Evolutionary conservation across 2,888 invertebrate species (phyloP).

Genomic region (Nomada ruficornis): DNA sequence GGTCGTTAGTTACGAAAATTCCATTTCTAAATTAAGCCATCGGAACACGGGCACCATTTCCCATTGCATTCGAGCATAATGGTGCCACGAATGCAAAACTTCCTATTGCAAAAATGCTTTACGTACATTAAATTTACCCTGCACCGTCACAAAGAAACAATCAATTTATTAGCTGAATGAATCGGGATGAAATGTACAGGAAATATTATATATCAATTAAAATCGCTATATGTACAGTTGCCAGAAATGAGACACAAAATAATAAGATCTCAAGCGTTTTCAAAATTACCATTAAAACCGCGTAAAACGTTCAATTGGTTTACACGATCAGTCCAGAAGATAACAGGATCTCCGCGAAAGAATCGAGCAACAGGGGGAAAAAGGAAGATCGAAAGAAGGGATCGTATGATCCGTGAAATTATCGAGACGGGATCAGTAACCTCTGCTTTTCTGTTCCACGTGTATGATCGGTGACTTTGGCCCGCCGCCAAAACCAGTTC

Average conservation of each 20-base stretch:
- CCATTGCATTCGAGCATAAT: no score
- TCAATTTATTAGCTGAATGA: no score
- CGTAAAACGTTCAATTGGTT: not conserved
- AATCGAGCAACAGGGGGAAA: not conserved
- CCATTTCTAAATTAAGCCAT: no score
- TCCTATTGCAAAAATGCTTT: no score
- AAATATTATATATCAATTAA: no score
- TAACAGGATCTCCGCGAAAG: not conserved
- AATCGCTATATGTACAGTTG: no score
- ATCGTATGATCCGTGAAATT: constrained; percentile 8
- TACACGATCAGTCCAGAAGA: not conserved
- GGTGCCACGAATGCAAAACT: no score
- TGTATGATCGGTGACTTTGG: constrained; percentile 57
- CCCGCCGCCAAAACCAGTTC: constrained; percentile 50
- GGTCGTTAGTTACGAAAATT: no score
- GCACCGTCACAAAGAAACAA: no score
- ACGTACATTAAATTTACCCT: no score
- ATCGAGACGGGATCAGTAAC: constrained; percentile 23
- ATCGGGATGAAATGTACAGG: no score
- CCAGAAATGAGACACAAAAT: not conserved
- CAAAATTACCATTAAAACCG: not conserved
- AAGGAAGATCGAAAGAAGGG: not conserved
- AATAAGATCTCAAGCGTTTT: not conserved
- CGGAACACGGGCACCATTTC: no score
- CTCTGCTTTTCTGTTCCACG: constrained; percentile 33